These are phyloP conservation scores for Eupeodes luniger DNA, from an alignment of 2,888 invertebrate genomes.

Conservation along the genomic window DNA sequence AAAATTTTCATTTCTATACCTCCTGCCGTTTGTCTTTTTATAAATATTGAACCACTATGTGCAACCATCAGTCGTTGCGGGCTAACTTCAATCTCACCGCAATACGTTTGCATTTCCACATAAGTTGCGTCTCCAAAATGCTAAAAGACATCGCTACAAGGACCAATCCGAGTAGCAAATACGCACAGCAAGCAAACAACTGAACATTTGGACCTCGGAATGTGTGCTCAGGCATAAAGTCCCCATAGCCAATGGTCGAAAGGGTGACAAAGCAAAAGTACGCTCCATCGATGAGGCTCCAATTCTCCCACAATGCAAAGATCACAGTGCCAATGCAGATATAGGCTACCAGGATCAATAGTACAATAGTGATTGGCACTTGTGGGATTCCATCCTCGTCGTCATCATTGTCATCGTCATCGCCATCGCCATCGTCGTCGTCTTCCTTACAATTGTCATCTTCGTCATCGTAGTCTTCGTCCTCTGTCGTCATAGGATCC, in stretches of 20 bases:
- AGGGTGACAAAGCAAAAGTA: constrained; percentile 94
- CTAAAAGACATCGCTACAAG: constrained; percentile 94
- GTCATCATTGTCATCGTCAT: constrained; percentile 60
- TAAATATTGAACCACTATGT: constrained; percentile 59
- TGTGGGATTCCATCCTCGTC: constrained; percentile 78
- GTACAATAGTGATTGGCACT: constrained; percentile 87
- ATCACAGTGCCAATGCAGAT: constrained; percentile 90
- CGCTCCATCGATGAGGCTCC: constrained; percentile 92
- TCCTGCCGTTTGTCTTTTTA: constrained; percentile 25
- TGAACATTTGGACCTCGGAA: constrained; percentile 86
- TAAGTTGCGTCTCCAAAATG: constrained; percentile 92
- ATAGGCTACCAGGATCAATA: constrained; percentile 89
- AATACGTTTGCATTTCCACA: constrained; percentile 89
- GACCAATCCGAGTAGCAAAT: constrained; percentile 91
- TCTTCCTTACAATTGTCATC: constrained; percentile 50
- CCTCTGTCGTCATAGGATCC: constrained; percentile 59
- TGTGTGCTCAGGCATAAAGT: constrained; percentile 87
- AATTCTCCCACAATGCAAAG: constrained; percentile 92
- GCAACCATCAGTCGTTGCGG: constrained; percentile 85
- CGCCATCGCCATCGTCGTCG: constrained; percentile 70
- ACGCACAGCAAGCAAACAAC: constrained; percentile 91
- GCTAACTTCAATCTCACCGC: constrained; percentile 89
- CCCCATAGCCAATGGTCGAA: constrained; percentile 93
- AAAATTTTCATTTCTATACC: constrained; percentile 14
- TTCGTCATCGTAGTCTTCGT: constrained; percentile 68